Conservation (phyloP, 2,797 vertebrate species). For the Acanthis flammea region DNA sequence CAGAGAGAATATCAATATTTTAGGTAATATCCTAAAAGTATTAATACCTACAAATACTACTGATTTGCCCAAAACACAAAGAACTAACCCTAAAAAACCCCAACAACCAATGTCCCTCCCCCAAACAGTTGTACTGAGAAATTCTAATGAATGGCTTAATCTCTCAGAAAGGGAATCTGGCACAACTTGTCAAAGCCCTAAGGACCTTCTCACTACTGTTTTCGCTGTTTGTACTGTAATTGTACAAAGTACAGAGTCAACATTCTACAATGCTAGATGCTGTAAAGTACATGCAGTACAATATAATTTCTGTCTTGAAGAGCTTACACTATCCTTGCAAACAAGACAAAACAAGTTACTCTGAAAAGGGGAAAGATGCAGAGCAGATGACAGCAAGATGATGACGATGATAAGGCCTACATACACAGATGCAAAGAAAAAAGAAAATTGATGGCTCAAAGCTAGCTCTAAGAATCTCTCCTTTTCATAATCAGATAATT, state of each 20-base stretch:
- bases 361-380: constrained; percentile 18
- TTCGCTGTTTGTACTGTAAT: background rate
- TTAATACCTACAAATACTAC: background rate
- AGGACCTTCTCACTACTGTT: constrained; percentile 23
- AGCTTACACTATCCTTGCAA: background rate
- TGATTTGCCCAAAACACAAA: background rate
- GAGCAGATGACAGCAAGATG: constrained; percentile 37
- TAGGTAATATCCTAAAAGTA: background rate
- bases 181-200: constrained; percentile 10
- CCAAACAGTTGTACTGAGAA: background rate
- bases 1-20: background rate
- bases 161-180: background rate
- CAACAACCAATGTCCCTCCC: background rate
- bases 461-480: background rate
- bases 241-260: background rate
- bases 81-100: background rate
- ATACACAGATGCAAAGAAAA: background rate
- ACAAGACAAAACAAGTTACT: constrained; percentile 43
- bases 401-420: background rate
- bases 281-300: constrained; percentile 34
- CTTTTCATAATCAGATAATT: constrained; percentile 17
- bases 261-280: background rate
- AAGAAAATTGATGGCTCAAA: background rate
- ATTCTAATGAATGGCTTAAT: background rate
- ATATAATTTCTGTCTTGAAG: background rate